Evolutionary conservation across 2,113 vertebrate species (phyloP).

Genomic region (Parotia lawesii): DNA sequence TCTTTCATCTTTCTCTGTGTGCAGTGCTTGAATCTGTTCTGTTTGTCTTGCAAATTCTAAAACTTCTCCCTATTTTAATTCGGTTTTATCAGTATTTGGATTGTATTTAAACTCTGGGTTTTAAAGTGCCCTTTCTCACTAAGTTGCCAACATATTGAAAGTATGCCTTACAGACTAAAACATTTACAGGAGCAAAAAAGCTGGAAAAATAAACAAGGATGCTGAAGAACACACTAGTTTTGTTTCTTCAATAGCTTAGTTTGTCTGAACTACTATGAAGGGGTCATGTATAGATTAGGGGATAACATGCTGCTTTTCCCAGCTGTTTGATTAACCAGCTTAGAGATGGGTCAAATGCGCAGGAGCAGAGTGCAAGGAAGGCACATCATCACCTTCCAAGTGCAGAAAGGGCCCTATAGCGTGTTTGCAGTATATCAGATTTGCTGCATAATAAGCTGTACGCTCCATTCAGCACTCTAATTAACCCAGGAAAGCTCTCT

Average conservation of each 20-base stretch:
- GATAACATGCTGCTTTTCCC: neutral
- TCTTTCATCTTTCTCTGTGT: neutral
- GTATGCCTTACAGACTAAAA: neutral
- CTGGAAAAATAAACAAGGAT: neutral
- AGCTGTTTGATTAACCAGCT: conserved; percentile 48
- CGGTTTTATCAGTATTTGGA: neutral
- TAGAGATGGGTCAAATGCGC: neutral
- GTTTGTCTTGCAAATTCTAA: neutral
- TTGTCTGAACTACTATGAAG: neutral
- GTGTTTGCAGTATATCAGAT: conserved; percentile 11
- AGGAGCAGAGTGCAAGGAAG: neutral
- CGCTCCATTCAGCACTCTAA: conserved; percentile 3
- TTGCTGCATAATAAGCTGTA: conserved; percentile 8
- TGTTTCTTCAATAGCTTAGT: conserved; percentile 5
- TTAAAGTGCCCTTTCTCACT: neutral
- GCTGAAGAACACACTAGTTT: neutral
- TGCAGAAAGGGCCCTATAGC: neutral
- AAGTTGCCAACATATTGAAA: neutral
- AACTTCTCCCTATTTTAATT: neutral
- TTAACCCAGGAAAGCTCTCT: conserved; percentile 20
- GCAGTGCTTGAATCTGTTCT: neutral
- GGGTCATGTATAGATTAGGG: conserved; percentile 9
- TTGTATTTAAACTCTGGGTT: neutral
- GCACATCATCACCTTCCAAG: neutral
- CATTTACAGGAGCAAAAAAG: neutral